These are phyloP conservation scores for Ectobius pallidus DNA, from an alignment of 2,888 invertebrate species.

Conservation along the genomic window DNA sequence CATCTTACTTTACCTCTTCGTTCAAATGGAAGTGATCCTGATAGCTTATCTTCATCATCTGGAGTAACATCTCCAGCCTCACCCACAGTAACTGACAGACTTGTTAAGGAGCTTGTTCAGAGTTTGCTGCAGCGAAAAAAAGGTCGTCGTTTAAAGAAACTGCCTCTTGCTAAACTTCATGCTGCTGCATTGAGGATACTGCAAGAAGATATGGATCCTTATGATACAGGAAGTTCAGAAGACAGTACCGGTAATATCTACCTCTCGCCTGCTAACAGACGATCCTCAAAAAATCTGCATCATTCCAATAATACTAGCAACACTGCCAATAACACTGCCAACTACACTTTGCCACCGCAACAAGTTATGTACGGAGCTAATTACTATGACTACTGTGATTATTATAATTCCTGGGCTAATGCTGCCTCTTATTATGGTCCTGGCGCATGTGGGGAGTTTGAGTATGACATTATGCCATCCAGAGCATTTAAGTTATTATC, in stretches of 20 bases:
- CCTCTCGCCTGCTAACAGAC: conserved; percentile 45
- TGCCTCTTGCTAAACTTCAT: conserved; percentile 65
- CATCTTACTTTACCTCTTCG: conserved; percentile 60
- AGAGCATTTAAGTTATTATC: conserved; percentile 63
- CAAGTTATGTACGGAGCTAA: conserved; percentile 57
- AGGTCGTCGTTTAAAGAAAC: conserved; percentile 59
- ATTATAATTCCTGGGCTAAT: conserved; percentile 62
- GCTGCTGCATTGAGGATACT: conserved; percentile 63
- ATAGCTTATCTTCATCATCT: conserved; percentile 59
- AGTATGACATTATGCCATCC: conserved; percentile 62
- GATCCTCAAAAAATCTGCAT: conserved; percentile 16
- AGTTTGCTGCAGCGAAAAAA: conserved; percentile 63
- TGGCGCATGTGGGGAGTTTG: conserved; percentile 46
- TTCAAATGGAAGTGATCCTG: conserved; percentile 57
- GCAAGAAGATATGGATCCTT: conserved; percentile 61
- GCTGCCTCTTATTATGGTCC: conserved; percentile 47
- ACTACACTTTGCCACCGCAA: conserved; percentile 58
- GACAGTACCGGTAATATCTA: conserved; percentile 49
- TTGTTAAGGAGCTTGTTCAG: conserved; percentile 64
- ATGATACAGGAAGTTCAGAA: conserved; percentile 55
- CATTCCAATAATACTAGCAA: conserved; percentile 45
- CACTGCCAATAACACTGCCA: conserved; percentile 56
- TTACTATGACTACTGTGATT: conserved; percentile 59
- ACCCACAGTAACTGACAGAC: conserved; percentile 58
- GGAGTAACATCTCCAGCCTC: conserved; percentile 60